These are phyloP conservation scores for Caenorhabditis sp. DNA, from an alignment of 2,888 invertebrate species.

Conservation along the genomic window DNA sequence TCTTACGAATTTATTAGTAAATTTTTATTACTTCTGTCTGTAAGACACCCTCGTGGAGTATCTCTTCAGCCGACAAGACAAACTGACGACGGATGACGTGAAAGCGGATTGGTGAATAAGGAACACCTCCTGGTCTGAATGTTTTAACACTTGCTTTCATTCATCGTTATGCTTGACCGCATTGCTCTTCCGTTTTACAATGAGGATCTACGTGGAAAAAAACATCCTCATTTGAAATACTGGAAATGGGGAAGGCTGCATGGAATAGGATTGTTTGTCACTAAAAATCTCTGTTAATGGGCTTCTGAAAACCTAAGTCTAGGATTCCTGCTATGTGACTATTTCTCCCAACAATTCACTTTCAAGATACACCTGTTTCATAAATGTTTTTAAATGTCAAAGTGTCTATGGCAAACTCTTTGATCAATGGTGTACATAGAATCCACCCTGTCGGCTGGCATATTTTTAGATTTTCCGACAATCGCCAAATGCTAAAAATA, in stretches of 20 bases:
- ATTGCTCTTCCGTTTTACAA: too few species aligned
- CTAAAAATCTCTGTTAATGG: background rate
- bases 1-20: background rate
- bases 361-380: constrained; percentile 14
- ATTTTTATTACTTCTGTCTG: background rate
- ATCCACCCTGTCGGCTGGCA: too few species aligned
- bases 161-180: background rate
- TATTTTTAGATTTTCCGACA: constrained; percentile 1
- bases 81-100: constrained; percentile 3
- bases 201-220: background rate
- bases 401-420: background rate
- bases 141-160: background rate
- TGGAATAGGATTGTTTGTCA: background rate
- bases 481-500: constrained; percentile 14
- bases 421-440: too few species aligned
- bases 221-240: background rate
- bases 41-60: background rate
- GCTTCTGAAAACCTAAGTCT: constrained; percentile 4
- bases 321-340: background rate
- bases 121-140: background rate
- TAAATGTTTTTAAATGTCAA: background rate
- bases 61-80: background rate
- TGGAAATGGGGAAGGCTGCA: background rate
- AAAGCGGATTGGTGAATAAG: constrained; percentile 21
- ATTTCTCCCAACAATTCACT: background rate